Evolutionary conservation across 1,140 invertebrate genomes (phyloP).

Genomic region (Nasonia giraulti): DNA sequence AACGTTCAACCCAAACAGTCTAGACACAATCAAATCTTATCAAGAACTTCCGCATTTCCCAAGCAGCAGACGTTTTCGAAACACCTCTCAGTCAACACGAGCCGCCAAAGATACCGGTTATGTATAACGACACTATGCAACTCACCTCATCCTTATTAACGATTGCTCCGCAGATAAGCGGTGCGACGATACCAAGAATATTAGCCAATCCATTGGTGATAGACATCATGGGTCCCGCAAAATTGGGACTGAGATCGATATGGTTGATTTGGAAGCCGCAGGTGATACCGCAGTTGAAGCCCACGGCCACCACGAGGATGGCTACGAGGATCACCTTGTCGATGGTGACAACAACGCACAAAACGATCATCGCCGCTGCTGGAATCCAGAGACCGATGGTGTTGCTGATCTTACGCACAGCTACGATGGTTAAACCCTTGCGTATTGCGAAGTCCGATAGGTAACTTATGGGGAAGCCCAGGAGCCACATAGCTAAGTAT

Average conservation of each 20-base stretch:
- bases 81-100: no score
- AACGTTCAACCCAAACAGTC: no score
- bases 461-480: conserved; percentile 80
- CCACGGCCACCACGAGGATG: conserved; percentile 76
- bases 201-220: conserved; percentile 80
- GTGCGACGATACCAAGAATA: conserved; percentile 78
- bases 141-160: conserved; percentile 66
- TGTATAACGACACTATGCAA: neutral
- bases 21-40: no score
- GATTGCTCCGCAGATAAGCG: conserved; percentile 72
- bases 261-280: conserved; percentile 78
- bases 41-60: no score
- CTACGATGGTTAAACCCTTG: conserved; percentile 74
- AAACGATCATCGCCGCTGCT: conserved; percentile 67
- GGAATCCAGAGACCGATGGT: conserved; percentile 76
- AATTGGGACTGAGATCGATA: conserved; percentile 81
- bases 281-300: conserved; percentile 76
- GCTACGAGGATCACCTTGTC: conserved; percentile 63
- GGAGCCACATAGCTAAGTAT: conserved; percentile 83
- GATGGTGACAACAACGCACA: conserved; percentile 60
- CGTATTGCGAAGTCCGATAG: conserved; percentile 78
- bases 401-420: conserved; percentile 80
- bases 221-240: conserved; percentile 79
- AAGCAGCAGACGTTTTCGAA: no score
- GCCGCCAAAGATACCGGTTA: neutral